phyloP scores from a whole-genome alignment of 2,113 vertebrate genomes.

The Pionites leucogaster region DNA sequence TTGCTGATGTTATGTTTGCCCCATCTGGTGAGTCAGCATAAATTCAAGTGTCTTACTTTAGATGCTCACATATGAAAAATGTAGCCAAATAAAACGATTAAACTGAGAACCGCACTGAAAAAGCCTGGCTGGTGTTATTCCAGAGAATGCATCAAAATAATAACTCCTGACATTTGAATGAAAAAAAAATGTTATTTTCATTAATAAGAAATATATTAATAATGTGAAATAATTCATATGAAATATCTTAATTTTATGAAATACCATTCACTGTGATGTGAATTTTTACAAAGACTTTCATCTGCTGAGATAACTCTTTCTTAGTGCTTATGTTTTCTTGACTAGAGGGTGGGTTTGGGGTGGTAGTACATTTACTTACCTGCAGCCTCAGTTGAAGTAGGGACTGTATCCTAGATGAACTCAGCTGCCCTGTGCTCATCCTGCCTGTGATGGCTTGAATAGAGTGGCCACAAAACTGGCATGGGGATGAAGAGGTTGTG shows the following conservation, averaged over 20 bases:
- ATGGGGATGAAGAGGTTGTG: neutral
- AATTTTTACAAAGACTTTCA: neutral
- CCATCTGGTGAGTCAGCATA: neutral
- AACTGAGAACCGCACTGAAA: neutral
- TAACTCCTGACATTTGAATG: neutral
- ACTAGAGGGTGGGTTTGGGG: neutral
- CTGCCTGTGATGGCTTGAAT: neutral
- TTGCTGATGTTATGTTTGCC: neutral
- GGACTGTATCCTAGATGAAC: neutral
- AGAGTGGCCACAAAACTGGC: neutral
- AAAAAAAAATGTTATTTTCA: neutral
- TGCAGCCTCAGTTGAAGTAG: neutral
- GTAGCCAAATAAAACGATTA: neutral
- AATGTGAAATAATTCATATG: neutral
- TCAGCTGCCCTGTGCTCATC: neutral
- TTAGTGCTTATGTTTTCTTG: neutral
- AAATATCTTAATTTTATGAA: neutral
- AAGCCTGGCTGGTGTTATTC: neutral
- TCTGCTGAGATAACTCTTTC: neutral
- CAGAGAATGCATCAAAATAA: neutral
- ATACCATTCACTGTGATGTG: neutral
- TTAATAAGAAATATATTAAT: neutral
- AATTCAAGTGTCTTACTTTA: neutral
- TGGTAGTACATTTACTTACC: neutral
- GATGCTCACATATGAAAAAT: neutral